A percentile compares a stretch with the other conserved stretches of the same genome.
Conservation (phyloP, 2,888 invertebrate species). For the Epinotia bilunana region DNA sequence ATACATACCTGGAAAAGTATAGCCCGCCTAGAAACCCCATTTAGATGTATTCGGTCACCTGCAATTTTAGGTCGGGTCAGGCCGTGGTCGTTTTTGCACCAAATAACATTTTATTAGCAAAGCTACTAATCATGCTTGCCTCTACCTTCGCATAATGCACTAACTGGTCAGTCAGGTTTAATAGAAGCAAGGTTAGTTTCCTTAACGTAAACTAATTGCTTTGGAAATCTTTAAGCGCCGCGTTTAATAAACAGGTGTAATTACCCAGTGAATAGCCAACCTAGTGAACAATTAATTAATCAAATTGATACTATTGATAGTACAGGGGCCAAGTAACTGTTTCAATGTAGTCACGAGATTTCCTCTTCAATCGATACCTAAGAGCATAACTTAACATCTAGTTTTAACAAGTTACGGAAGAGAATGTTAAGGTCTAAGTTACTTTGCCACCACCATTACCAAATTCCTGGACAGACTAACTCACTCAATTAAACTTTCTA, state of each 20-base stretch:
- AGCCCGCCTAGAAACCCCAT: too few relatives aligned
- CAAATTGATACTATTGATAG: background rate
- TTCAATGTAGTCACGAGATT: background rate
- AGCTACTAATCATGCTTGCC: constrained; percentile 16
- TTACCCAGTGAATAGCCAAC: background rate
- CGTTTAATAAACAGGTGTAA: background rate
- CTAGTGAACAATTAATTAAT: background rate
- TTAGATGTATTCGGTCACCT: too few relatives aligned
- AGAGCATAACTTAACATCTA: too few relatives aligned
- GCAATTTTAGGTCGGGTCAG: background rate
- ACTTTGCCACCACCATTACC: too few relatives aligned
- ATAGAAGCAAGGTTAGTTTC: constrained; percentile 30
- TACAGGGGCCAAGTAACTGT: background rate
- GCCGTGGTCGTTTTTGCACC: background rate
- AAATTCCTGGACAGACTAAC: too few relatives aligned
- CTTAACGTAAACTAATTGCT: constrained; percentile 16
- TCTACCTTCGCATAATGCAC: constrained; percentile 20
- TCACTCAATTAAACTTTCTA: too few relatives aligned
- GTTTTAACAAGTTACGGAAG: background rate
- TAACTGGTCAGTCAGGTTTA: constrained; percentile 32
- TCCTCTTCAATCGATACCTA: background rate
- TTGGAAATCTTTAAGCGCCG: constrained; percentile 19
- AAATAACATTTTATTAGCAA: constrained; percentile 4
- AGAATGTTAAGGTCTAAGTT: background rate
- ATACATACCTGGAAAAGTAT: too few relatives aligned